Conservation (phyloP, 2,113 vertebrate genomes). For the Centropus bengalensis region DNA sequence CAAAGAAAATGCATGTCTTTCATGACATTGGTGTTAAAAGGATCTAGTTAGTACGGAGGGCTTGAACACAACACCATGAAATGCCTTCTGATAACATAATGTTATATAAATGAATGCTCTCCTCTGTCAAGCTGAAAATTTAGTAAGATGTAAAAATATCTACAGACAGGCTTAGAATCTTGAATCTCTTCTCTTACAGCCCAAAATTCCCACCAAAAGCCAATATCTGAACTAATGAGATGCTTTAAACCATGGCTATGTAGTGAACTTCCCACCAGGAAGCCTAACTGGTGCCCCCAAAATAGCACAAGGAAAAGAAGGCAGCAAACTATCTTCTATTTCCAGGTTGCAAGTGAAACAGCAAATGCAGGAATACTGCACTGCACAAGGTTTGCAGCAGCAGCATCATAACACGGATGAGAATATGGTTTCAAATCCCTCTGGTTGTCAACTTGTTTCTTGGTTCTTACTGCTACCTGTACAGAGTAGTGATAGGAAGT, state of each 20-base stretch:
- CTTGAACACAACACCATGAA: neutral
- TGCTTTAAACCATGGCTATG: neutral
- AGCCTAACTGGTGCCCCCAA: neutral
- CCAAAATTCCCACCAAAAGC: neutral
- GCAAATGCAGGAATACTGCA: neutral
- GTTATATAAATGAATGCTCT: neutral
- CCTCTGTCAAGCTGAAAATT: neutral
- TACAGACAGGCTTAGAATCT: neutral
- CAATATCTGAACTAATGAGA: neutral
- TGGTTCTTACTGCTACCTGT: neutral
- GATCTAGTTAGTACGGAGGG: neutral
- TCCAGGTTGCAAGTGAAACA: neutral
- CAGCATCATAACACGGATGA: neutral
- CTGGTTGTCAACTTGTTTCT: neutral
- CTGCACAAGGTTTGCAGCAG: neutral
- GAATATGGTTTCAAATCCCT: neutral
- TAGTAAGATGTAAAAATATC: neutral
- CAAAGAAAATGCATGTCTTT: neutral
- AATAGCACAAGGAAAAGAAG: neutral
- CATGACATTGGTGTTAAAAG: neutral
- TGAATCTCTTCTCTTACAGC: neutral
- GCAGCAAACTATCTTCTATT: neutral
- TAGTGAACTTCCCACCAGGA: neutral
- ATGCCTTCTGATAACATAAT: neutral
- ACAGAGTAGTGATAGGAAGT: neutral